Percentiles rank a stretch among this genome's conserved stretches.
Conservation (phyloP, 2,888 invertebrate genomes). For the Drosophila rellima region DNA sequence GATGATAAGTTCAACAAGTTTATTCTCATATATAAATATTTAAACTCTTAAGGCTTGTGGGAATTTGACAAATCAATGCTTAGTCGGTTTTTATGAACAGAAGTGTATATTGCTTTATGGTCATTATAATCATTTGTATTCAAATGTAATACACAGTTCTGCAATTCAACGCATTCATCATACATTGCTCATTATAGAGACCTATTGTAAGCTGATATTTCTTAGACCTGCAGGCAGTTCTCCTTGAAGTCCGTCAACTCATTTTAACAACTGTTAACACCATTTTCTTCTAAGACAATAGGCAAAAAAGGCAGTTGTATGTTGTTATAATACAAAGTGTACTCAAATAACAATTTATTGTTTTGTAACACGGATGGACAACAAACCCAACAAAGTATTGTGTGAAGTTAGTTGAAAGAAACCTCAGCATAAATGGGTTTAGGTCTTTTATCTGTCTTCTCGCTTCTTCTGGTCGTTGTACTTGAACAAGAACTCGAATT, state of each 20-base stretch:
- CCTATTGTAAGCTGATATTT: slow-evolving; percentile 49
- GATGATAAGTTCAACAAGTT: too few relatives aligned
- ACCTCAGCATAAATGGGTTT: slow-evolving; percentile 10
- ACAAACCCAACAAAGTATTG: slow-evolving; percentile 11
- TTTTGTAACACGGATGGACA: slow-evolving; percentile 46
- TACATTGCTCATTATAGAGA: slow-evolving; percentile 33
- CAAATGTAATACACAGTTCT: slow-evolving; percentile 5
- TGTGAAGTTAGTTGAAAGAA: slow-evolving; percentile 41
- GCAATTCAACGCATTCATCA: slow-evolving; percentile 21
- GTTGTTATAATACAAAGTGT: slow-evolving; percentile 41
- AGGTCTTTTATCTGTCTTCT: slow-evolving; percentile 6
- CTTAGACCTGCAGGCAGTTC: slow-evolving; percentile 51
- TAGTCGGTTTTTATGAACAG: background rate
- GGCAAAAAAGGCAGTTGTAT: slow-evolving; percentile 34
- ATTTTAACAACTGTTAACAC: slow-evolving; percentile 63
- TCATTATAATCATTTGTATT: background rate
- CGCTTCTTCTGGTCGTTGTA: slow-evolving; percentile 51
- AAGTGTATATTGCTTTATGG: background rate
- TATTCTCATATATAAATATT: too few relatives aligned
- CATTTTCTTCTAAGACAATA: slow-evolving; percentile 48
- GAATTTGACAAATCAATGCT: background rate
- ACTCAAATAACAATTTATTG: slow-evolving; percentile 65
- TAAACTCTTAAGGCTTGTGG: background rate
- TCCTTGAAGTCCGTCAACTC: slow-evolving; percentile 62
- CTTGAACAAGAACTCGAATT: slow-evolving; percentile 73